Conservation (phyloP, 2,113 vertebrate species). For the Sus scrofa region T2T-Sscrofa CM000828.6:44897501-44898000, state of each 20-base stretch:
- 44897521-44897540: background rate
- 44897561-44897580: background rate
- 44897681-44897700: background rate
- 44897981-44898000: background rate
- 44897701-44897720: background rate
- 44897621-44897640: background rate
- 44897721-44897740: background rate
- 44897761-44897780: background rate
- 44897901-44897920: too few species aligned
- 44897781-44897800: background rate
- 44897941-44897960: background rate
- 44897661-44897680: fast-evolving
- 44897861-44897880: background rate
- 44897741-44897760: background rate
- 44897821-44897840: background rate
- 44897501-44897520: background rate
- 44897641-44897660: background rate
- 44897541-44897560: background rate
- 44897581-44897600: background rate
- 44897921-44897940: background rate
- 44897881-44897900: too few species aligned
- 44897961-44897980: background rate
- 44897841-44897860: background rate
- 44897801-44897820: background rate
- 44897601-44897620: background rate